Evolutionary conservation across 2,888 invertebrate genomes (phyloP), one percentile per base, ranked within the genome.

Genomic region (Aporophyla lueneburgensis): DNA sequence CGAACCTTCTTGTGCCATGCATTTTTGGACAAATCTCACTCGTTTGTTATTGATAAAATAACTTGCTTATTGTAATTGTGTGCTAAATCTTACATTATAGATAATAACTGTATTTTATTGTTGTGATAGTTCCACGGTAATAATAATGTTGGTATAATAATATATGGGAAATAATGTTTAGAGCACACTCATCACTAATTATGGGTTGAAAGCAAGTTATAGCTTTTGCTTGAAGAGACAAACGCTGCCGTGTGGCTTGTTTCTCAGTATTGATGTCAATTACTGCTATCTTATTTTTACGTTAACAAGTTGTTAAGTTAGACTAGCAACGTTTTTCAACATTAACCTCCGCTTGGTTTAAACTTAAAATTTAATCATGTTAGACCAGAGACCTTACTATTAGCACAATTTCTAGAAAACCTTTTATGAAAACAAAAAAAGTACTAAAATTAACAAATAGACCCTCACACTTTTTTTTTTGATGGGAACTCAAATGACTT

Each of bases 81-180:
- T 56, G 49, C 43, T 72, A 56, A 63, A 71, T 58, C 51, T 46
- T 43, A 33, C 43, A 58, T 21, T 63, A 46, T 24, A 10, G 51
- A 33, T 33, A 33, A 46, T 73, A 73, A 80, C 49, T 54, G 43
- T 21, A 10, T 56, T 77, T 71, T 19, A 73, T 53, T 56, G 43
- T 51, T 63, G 43, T 21, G 1, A 24, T 62, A 9, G 56, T 46
- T 56, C 51, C 33, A 73, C 81, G 51, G 2, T 21, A 49, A 49
- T 67, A 19, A 58, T 74, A 49, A 79, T 80, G n/a, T n/a, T 51
- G 40, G 24, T 40, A 21, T 75, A 53, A 27, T 43, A 58, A 46
- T 33, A 56, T 58, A 79, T 77, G 71, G 27, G 51, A 77, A 58
- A 73, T 54, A 70, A 79, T 74, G 24, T 46, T 78, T 46, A 74